These are phyloP conservation scores for Hepsetus odoe DNA, from an alignment of 2,113 vertebrate genomes.

Conservation along the genomic window DNA sequence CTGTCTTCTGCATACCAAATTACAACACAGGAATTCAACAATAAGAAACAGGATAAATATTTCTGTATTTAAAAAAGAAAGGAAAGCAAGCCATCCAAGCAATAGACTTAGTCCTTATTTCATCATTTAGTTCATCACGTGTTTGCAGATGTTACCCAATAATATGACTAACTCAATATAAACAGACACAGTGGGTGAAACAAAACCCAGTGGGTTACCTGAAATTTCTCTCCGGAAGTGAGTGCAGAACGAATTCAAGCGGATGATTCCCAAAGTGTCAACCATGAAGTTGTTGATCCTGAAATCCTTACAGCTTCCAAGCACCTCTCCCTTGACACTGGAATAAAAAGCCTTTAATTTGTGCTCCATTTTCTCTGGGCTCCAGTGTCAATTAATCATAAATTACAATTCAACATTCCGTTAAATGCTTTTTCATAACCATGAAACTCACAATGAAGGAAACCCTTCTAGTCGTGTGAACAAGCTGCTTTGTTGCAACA, in stretches of 20 bases:
- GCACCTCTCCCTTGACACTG: slow-evolving; percentile 83
- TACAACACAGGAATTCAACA: neutral
- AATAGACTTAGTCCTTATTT: neutral
- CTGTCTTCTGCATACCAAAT: slow-evolving; percentile 11
- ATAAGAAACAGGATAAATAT: neutral
- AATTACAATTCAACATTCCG: neutral
- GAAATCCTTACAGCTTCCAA: slow-evolving; percentile 89
- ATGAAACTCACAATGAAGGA: no score
- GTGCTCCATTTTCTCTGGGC: neutral
- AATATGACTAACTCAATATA: neutral
- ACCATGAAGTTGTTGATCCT: slow-evolving; percentile 82
- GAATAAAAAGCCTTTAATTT: neutral
- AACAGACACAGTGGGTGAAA: neutral
- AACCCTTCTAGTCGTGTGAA: no score
- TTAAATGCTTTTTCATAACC: neutral
- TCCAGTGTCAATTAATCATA: neutral
- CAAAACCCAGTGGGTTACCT: slow-evolving; percentile 1
- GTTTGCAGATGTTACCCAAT: neutral
- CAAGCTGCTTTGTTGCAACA: neutral
- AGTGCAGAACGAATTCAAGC: slow-evolving; percentile 64
- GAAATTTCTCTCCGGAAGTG: slow-evolving; percentile 21
- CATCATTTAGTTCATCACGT: no score
- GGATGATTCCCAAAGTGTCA: slow-evolving; percentile 72
- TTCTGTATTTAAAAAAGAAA: neutral
- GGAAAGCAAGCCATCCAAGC: neutral